Evolutionary conservation across 2,113 vertebrate species (phyloP).

Genomic region (Otus sunia): DNA sequence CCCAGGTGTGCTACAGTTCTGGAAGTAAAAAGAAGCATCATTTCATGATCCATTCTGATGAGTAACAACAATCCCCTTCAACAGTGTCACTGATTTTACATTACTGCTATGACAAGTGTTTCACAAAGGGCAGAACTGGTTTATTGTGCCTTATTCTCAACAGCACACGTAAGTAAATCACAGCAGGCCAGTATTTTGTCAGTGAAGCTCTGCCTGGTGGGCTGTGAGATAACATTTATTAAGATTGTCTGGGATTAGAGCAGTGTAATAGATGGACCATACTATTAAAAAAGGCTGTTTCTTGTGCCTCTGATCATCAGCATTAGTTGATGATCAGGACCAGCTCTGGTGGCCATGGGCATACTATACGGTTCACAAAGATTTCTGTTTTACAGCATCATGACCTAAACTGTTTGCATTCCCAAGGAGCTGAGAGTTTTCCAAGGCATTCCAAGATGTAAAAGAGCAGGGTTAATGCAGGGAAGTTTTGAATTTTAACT

Average conservation of each 20-base stretch:
- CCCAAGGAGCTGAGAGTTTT: background rate
- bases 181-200: background rate
- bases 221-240: background rate
- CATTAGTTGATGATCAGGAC: rapidly evolving
- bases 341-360: rapidly evolving
- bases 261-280: background rate
- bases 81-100: background rate
- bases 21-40: background rate
- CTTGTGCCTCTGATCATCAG: background rate
- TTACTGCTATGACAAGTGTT: background rate
- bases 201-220: background rate
- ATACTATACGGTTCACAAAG: rapidly evolving
- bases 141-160: background rate
- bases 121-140: background rate
- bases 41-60: background rate
- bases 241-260: background rate
- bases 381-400: background rate
- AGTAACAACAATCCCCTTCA: background rate
- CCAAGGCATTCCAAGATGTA: background rate
- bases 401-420: background rate
- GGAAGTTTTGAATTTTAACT: background rate
- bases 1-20: background rate
- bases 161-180: background rate
- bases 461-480: background rate
- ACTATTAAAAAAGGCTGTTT: background rate